Percentiles rank a stretch among this genome's conserved stretches.
These are phyloP conservation scores for Dryococelus australis DNA, from an alignment of 2,888 invertebrate species.

Conservation along the genomic window DNA sequence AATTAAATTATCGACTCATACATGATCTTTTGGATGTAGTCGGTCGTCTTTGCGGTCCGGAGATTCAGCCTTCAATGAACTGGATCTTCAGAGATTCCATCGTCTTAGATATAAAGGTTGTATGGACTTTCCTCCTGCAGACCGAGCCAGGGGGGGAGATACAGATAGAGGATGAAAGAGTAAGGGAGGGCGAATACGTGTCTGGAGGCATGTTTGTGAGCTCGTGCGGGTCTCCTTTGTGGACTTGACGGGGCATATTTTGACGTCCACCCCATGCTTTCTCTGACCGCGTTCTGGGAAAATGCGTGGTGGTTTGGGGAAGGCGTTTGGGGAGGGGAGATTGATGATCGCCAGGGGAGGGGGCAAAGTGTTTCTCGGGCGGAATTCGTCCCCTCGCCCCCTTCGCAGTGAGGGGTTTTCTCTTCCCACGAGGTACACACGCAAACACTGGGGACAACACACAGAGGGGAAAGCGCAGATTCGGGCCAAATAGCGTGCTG, in stretches of 20 bases:
- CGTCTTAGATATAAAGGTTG: too few species aligned
- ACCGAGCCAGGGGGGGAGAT: neutral
- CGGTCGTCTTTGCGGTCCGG: too few species aligned
- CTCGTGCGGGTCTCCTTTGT: neutral
- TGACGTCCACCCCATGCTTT: neutral
- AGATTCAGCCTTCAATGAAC: too few species aligned
- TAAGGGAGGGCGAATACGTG: neutral
- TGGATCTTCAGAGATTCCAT: too few species aligned
- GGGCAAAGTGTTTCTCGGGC: neutral
- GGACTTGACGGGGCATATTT: slow-evolving; percentile 10
- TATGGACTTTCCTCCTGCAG: neutral
- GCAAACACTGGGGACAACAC: neutral
- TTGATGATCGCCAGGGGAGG: neutral
- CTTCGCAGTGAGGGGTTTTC: too few species aligned
- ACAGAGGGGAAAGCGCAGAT: neutral
- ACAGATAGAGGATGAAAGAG: neutral
- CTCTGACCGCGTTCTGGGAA: neutral
- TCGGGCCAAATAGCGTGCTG: neutral
- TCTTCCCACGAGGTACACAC: neutral
- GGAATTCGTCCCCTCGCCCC: too few species aligned
- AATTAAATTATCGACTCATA: too few species aligned
- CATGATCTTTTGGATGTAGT: too few species aligned
- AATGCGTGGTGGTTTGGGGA: neutral
- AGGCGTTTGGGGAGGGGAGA: neutral
- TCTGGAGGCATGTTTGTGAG: neutral